Evolutionary conservation across 2,113 vertebrate genomes (phyloP), one percentile per base, ranked within the genome.

Genomic region (Ptilorrhoa leucosticta): DNA sequence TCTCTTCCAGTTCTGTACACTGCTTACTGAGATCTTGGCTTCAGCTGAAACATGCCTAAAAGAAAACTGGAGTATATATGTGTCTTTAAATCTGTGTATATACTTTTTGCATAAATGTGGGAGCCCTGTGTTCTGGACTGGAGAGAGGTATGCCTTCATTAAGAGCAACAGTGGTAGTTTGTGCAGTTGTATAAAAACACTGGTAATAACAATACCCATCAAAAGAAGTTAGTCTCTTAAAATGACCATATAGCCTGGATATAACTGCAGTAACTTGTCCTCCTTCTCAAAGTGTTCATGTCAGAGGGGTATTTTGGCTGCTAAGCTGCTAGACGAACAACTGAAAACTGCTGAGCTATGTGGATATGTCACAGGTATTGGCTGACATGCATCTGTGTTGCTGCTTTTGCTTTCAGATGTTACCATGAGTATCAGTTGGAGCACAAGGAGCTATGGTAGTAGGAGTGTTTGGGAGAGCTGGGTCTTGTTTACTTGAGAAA

Each of bases 391-490:
- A 73, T 94, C 92, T 94, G 92, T 95, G 80, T 93, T 96, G 54
- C 94, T 96, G 87, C 95, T 93, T 95, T 96, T 95, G 84, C 92
- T 95, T 95, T 96, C 93, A 93, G 87, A 93, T 87, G 28, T 91
- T 94, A 78, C 88, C 85, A 63, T 94, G 88, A 91, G 78, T 93
- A 57, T 93, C 94, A 94, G 69, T 81, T 96, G 84, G 93, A 93
- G 82, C 69, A 89, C 77, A 91, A 95, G 85, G 93, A 94, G 64
- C 87, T 81, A 81, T 95, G 90, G 84, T 95, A 94, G 73, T 94
- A 93, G 90, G 90, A 96, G 81, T 91, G 57, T 96, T 96, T 96
- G 95, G 71, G 95, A 96, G 92, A 95, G 71, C 89, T 94, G 91
- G 76, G 87, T 97, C 89, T 95, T 96, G 42, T 93, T 81, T 94